phyloP scores from a whole-genome alignment of 2,113 vertebrate genomes.

The Neofelis nebulosa region DNA sequence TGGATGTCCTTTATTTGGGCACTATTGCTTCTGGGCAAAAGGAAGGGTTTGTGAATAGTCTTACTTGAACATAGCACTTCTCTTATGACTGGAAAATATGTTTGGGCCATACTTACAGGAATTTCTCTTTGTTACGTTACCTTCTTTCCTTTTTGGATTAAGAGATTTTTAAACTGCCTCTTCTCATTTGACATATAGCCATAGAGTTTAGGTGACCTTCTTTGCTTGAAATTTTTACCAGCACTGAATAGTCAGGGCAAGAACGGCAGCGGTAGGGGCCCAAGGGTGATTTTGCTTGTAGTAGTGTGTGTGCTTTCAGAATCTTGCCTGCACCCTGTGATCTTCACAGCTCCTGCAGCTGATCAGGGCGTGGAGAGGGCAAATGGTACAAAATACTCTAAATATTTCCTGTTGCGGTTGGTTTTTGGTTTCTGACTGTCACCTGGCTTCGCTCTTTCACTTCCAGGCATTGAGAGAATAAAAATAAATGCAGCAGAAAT shows the following conservation, averaged over 20 bases:
- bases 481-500: slow-evolving; percentile 69
- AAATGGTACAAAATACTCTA: slow-evolving; percentile 60
- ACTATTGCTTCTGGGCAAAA: not conserved
- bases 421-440: slow-evolving; percentile 74
- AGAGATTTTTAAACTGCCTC: not conserved
- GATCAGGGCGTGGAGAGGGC: slow-evolving; percentile 42
- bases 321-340: slow-evolving; percentile 45
- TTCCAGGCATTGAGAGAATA: slow-evolving; percentile 63
- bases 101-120: not conserved
- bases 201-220: not conserved
- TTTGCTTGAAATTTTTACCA: slow-evolving; percentile 38
- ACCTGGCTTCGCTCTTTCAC: slow-evolving; percentile 74
- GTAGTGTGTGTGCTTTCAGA: slow-evolving; percentile 23
- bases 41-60: slow-evolving; percentile 37
- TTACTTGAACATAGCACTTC: not conserved
- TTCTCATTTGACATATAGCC: not conserved
- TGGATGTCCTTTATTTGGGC: not conserved
- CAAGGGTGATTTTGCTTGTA: slow-evolving; percentile 17
- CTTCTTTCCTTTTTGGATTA: not conserved
- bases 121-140: slow-evolving; percentile 25
- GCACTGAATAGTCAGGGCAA: slow-evolving; percentile 20
- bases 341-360: slow-evolving; percentile 48
- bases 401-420: slow-evolving; percentile 76
- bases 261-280: not conserved
- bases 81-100: slow-evolving; percentile 15